phyloP scores from a whole-genome alignment of 2,113 vertebrate genomes.

The Corynorhinus townsendii region DNA sequence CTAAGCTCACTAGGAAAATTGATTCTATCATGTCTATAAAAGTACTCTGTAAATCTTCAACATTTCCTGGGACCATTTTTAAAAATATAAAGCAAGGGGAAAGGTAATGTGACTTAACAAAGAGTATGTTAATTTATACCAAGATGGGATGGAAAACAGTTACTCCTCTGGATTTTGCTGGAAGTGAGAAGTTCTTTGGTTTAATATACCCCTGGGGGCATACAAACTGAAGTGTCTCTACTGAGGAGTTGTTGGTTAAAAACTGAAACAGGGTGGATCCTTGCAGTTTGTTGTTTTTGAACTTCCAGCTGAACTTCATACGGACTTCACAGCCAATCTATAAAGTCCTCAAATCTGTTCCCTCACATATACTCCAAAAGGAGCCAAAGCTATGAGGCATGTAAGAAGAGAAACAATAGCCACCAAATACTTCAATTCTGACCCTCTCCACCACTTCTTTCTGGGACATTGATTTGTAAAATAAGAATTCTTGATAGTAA shows the following conservation, averaged over 20 bases:
- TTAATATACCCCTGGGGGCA: neutral
- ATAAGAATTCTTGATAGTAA: neutral
- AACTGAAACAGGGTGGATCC: neutral
- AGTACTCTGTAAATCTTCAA: neutral
- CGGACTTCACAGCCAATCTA: neutral
- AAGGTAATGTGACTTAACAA: neutral
- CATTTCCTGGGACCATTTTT: constrained; percentile 17
- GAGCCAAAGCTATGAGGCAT: neutral
- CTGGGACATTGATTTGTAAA: neutral
- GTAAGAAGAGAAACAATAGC: neutral
- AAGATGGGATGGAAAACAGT: neutral
- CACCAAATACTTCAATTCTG: neutral
- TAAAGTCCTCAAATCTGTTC: neutral
- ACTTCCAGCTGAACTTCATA: neutral
- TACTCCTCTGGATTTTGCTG: neutral
- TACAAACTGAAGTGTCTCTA: neutral
- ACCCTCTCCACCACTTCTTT: neutral
- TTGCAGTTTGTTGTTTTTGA: neutral
- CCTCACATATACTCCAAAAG: neutral
- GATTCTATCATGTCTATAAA: neutral
- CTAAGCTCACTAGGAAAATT: neutral
- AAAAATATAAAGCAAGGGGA: neutral
- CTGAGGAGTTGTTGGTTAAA: neutral
- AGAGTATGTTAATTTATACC: neutral
- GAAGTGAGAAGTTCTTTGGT: neutral